Percentiles rank a stretch among this genome's conserved stretches.
Conservation (phyloP, 2,888 invertebrate species). For the Hirtodrosophila histrioides region DNA sequence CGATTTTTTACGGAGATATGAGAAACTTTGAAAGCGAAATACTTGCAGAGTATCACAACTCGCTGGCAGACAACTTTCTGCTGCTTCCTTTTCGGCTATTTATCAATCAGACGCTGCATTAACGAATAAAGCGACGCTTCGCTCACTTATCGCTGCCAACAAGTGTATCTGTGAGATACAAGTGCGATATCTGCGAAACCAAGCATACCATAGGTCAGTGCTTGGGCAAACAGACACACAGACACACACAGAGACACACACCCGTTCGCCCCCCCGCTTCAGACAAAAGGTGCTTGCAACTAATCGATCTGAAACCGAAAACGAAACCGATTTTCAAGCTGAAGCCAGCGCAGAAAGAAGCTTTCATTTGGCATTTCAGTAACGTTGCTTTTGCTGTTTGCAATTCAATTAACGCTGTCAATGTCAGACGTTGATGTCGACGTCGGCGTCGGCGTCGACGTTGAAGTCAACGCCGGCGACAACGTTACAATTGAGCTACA, state of each 20-base stretch:
- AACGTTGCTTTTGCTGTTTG: slow-evolving; percentile 58
- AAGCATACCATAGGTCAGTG: slow-evolving; percentile 42
- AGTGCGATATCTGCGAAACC: slow-evolving; percentile 7
- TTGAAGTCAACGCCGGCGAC: slow-evolving; percentile 14
- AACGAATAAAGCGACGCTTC: too few relatives aligned
- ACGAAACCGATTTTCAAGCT: slow-evolving; percentile 9
- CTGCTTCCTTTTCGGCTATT: slow-evolving; percentile 20
- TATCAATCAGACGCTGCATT: neutral
- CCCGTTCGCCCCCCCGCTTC: too few relatives aligned
- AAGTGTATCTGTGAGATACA: slow-evolving; percentile 26
- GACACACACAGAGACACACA: neutral
- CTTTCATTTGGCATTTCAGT: slow-evolving; percentile 37
- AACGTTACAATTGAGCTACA: slow-evolving; percentile 37
- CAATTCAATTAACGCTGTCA: slow-evolving; percentile 78
- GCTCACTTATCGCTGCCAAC: slow-evolving; percentile 19
- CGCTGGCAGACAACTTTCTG: neutral
- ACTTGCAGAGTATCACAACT: slow-evolving; percentile 6
- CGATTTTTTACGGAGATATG: slow-evolving; percentile 6
- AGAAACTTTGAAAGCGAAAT: slow-evolving; percentile 14
- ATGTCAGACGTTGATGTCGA: slow-evolving; percentile 50
- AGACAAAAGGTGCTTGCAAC: neutral
- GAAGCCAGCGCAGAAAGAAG: slow-evolving; percentile 18
- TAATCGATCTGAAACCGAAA: slow-evolving; percentile 36
- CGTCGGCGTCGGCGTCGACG: too few relatives aligned
- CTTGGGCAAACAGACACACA: neutral